These are phyloP conservation scores for Choloepus hoffmanni DNA, from an alignment of 2,113 vertebrate species.

Conservation along the genomic window DNA sequence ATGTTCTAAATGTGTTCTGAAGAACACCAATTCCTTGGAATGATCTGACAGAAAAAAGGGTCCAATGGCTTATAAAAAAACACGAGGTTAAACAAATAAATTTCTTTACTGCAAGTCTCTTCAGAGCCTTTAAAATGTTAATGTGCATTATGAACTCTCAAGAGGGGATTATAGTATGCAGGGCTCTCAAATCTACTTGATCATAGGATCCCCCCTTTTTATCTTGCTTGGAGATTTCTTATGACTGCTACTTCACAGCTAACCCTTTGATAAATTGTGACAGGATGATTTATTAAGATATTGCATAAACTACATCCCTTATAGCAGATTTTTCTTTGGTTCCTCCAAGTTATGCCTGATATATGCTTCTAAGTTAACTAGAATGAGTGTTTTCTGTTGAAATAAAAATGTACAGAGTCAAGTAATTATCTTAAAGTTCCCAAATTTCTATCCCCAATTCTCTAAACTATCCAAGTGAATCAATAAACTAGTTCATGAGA, in stretches of 20 bases:
- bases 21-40: not conserved
- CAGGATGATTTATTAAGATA: not conserved
- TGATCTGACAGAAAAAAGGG: not conserved
- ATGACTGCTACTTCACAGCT: not conserved
- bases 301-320: not conserved
- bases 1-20: not conserved
- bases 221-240: not conserved
- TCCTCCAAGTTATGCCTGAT: not conserved
- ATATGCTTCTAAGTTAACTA: not conserved
- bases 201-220: not conserved
- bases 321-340: not conserved
- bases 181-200: not conserved
- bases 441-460: not conserved
- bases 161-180: not conserved
- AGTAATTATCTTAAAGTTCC: not conserved
- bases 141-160: not conserved
- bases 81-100: not conserved
- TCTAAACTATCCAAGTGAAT: conserved; percentile 36
- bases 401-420: not conserved
- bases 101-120: not conserved
- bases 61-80: not conserved
- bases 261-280: not conserved
- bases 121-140: not conserved
- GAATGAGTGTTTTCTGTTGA: conserved; percentile 8
- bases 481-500: conserved; percentile 1